Percentiles rank a stretch among this genome's conserved stretches.
These are phyloP conservation scores for Centruroides vittatus DNA, from an alignment of 1,140 invertebrate species.

Conservation along the genomic window DNA sequence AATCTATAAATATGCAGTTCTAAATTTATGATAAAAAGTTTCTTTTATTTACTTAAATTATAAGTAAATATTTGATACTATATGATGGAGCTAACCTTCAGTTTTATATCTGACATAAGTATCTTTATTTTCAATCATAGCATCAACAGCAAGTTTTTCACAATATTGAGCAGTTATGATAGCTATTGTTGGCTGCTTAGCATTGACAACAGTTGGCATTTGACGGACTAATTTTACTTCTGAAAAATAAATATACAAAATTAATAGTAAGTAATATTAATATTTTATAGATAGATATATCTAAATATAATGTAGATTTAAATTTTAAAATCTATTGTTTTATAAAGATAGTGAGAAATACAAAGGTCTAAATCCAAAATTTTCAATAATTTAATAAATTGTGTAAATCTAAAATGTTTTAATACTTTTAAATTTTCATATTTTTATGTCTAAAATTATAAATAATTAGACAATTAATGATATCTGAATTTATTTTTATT, in stretches of 20 bases:
- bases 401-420: too few species aligned
- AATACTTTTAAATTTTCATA: too few species aligned
- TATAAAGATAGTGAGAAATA: not conserved
- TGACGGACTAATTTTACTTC: conserved; percentile 61
- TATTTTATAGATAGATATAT: not conserved
- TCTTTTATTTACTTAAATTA: too few species aligned
- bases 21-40: too few species aligned
- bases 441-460: too few species aligned
- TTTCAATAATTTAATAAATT: too few species aligned
- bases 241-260: not conserved
- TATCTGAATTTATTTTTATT: too few species aligned
- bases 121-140: conserved; percentile 96
- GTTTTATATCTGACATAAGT: conserved; percentile 95
- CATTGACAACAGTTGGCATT: conserved; percentile 79
- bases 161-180: conserved; percentile 96
- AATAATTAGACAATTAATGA: too few species aligned
- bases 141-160: conserved; percentile 96
- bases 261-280: not conserved
- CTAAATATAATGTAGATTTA: not conserved
- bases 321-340: not conserved
- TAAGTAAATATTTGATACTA: too few species aligned
- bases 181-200: conserved; percentile 92
- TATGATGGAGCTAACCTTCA: conserved; percentile 56
- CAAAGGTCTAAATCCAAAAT: not conserved
- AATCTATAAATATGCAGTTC: too few species aligned